Evolutionary conservation across 2,113 vertebrate genomes (phyloP).

Genomic region (Dicentrarchus labrax): DNA sequence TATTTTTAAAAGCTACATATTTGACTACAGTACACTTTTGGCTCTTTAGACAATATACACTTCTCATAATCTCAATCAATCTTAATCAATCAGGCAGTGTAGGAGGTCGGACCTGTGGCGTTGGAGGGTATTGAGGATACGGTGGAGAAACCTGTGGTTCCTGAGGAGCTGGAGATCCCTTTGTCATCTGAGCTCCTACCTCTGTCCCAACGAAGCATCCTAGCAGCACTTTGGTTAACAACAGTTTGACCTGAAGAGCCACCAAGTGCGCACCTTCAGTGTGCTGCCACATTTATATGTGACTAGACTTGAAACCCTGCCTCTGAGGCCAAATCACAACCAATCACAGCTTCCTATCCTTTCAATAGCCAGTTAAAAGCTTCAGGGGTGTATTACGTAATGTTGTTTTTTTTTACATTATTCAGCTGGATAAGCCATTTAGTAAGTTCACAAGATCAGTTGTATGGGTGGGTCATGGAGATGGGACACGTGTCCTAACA

Average conservation of each 20-base stretch:
- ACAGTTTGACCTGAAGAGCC: background rate
- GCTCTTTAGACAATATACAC: background rate
- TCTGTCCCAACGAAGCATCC: conserved; percentile 36
- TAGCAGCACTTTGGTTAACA: conserved; percentile 48
- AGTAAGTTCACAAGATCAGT: background rate
- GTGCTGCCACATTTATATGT: conserved; percentile 53
- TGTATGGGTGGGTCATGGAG: background rate
- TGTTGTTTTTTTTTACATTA: background rate
- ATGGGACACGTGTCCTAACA: background rate
- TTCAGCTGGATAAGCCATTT: background rate
- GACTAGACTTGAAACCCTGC: conserved; percentile 37
- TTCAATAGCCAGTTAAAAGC: conserved; percentile 2
- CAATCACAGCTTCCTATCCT: conserved; percentile 32
- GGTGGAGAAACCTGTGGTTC: background rate
- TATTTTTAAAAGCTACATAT: conserved; percentile 25
- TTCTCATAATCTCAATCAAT: too few relatives aligned
- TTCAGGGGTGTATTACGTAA: background rate
- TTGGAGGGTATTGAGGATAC: too few relatives aligned
- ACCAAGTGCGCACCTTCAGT: conserved; percentile 20
- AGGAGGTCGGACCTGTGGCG: background rate
- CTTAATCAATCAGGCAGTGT: background rate
- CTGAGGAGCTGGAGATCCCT: background rate
- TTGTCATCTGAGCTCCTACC: conserved; percentile 38
- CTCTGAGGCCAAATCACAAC: conserved; percentile 30
- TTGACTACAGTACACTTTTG: background rate